Conservation (phyloP, 2,113 vertebrate species). For the Eulacestoma nigropectus region DNA sequence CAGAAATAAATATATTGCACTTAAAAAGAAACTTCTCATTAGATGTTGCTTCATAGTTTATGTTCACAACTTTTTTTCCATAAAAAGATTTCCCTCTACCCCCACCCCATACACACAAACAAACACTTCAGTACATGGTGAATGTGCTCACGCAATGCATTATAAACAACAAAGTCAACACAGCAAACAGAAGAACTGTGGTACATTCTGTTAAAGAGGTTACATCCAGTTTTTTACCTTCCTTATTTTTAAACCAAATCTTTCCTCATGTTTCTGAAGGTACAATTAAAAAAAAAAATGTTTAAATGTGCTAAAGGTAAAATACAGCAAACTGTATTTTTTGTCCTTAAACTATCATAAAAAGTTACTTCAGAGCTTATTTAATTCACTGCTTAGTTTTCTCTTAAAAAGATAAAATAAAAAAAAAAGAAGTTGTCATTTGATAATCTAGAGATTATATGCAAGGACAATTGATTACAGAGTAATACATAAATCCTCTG, state of each 20-base stretch:
- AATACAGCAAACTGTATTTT: constrained; percentile 74
- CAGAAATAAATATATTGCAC: constrained; percentile 99
- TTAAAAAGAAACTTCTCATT: constrained; percentile 84
- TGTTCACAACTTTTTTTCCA: constrained; percentile 72
- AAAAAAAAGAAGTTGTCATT: background rate
- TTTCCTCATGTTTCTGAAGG: constrained; percentile 45
- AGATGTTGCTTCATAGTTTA: constrained; percentile 74
- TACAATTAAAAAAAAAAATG: background rate
- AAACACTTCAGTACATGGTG: constrained; percentile 68
- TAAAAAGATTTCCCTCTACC: constrained; percentile 71
- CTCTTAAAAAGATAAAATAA: constrained; percentile 6
- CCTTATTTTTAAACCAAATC: constrained; percentile 14
- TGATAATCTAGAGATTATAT: background rate
- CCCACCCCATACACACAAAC: constrained; percentile 55
- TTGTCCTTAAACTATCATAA: constrained; percentile 62
- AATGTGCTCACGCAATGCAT: constrained; percentile 70
- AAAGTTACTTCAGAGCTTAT: constrained; percentile 28
- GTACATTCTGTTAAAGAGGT: constrained; percentile 57
- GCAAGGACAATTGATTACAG: background rate
- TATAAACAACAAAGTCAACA: constrained; percentile 71
- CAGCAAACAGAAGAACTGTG: constrained; percentile 72
- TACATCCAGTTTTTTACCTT: constrained; percentile 62
- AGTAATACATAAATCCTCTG: background rate
- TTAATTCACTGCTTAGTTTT: constrained; percentile 21
- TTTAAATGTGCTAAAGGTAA: constrained; percentile 69